Percentiles rank a stretch among this genome's conserved stretches.
phyloP scores from a whole-genome alignment of 2,888 invertebrate genomes.

The Dryococelus australis region DNA sequence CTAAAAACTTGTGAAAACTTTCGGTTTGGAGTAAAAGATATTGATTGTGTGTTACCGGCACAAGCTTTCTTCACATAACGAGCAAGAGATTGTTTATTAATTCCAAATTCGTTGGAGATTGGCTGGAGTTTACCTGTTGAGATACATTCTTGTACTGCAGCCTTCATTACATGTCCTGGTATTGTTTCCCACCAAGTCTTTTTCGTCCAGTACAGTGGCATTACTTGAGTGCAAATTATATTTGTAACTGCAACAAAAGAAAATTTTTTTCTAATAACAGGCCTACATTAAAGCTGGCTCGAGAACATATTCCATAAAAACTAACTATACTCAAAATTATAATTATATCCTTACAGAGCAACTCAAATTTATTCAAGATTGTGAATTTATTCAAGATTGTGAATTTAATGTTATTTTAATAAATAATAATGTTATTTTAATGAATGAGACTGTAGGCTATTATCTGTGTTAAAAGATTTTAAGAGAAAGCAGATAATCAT shows the following conservation, averaged over 20 bases:
- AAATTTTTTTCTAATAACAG: no score
- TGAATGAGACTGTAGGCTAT: no score
- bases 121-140: background rate
- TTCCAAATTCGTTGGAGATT: background rate
- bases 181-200: background rate
- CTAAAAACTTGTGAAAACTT: constrained; percentile 4
- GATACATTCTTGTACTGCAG: constrained; percentile 13
- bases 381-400: background rate
- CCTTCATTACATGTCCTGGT: constrained; percentile 11
- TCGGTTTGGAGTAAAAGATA: constrained; percentile 5
- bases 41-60: background rate
- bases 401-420: background rate
- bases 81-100: background rate
- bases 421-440: background rate
- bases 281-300: background rate
- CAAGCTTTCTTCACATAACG: background rate
- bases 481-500: no score
- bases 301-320: background rate
- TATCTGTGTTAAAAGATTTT: no score
- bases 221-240: background rate
- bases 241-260: background rate
- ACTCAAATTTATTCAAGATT: background rate
- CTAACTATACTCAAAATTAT: background rate
- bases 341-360: background rate
- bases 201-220: background rate